phyloP scores from a whole-genome alignment of 2,797 vertebrate genomes.

The Orestias chungarensis region DNA sequence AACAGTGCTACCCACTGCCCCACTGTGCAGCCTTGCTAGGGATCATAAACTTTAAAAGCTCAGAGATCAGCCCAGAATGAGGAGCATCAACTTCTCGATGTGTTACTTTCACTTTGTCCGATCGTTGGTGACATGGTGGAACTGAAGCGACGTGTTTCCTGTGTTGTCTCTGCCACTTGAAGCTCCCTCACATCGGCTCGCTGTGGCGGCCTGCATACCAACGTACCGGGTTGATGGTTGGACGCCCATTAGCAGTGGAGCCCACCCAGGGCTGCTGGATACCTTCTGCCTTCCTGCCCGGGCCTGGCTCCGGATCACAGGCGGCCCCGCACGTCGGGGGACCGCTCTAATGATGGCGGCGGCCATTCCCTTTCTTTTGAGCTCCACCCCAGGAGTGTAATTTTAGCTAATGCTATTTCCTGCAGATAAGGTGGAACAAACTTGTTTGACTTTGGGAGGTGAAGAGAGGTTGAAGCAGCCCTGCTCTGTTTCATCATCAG shows the following conservation, averaged over 20 bases:
- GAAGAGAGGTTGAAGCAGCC: constrained; percentile 25
- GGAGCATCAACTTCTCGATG: too few relatives aligned
- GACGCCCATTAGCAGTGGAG: constrained; percentile 73
- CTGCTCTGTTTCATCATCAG: constrained; percentile 51
- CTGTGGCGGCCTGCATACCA: constrained; percentile 71
- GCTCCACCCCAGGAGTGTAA: constrained; percentile 77
- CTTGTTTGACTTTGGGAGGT: constrained; percentile 60
- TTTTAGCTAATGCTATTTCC: constrained; percentile 83
- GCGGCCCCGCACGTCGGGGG: constrained; percentile 73
- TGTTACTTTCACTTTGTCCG: too few relatives aligned
- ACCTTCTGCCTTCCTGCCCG: constrained; percentile 76
- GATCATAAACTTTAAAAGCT: constrained; percentile 51
- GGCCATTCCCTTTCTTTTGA: constrained; percentile 78
- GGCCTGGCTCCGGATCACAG: constrained; percentile 76
- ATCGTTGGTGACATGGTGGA: constrained; percentile 34
- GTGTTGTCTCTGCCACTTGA: constrained; percentile 40
- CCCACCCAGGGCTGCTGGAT: constrained; percentile 79
- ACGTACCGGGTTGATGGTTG: constrained; percentile 80
- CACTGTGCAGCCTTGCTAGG: too few relatives aligned
- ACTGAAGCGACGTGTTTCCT: constrained; percentile 29
- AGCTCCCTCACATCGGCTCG: constrained; percentile 59
- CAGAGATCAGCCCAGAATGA: constrained; percentile 38
- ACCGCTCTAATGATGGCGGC: constrained; percentile 75
- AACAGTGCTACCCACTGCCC: too few relatives aligned
- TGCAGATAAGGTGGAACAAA: constrained; percentile 80